Percentiles rank a stretch among this genome's conserved stretches.
phyloP scores from a whole-genome alignment of 2,113 vertebrate species.

The Kryptolebias marmoratus region DNA sequence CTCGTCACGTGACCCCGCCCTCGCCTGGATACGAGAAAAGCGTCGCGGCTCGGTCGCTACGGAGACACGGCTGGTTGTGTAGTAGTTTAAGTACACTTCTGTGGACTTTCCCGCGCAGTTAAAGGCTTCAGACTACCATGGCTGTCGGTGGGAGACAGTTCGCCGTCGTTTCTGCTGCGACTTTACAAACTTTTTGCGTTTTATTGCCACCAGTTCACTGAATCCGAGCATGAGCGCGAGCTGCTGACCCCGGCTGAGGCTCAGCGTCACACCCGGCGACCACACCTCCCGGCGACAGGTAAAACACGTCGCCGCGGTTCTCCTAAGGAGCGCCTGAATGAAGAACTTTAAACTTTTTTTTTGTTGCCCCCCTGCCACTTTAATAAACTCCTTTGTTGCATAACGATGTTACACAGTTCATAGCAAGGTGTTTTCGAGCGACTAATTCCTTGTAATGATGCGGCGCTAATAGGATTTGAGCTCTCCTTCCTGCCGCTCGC shows the following conservation, averaged over 20 bases:
- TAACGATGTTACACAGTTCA: slow-evolving; percentile 26
- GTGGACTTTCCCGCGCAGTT: slow-evolving; percentile 16
- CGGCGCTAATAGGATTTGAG: slow-evolving; percentile 80
- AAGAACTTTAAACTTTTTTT: background rate
- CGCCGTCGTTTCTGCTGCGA: background rate
- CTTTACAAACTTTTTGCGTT: slow-evolving; percentile 13
- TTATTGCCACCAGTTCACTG: slow-evolving; percentile 8
- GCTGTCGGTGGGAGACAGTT: background rate
- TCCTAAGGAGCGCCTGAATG: background rate
- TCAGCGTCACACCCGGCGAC: slow-evolving; percentile 47
- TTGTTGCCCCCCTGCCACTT: background rate
- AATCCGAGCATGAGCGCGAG: slow-evolving; percentile 52
- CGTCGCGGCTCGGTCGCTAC: slow-evolving; percentile 75
- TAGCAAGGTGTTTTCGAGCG: slow-evolving; percentile 54
- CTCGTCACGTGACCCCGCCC: slow-evolving; percentile 64
- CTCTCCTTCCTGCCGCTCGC: slow-evolving; percentile 61
- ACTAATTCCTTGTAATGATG: slow-evolving; percentile 80
- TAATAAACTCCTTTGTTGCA: slow-evolving; percentile 16
- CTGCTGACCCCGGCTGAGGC: slow-evolving; percentile 29
- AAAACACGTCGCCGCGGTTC: slow-evolving; percentile 1
- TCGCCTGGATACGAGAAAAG: slow-evolving; percentile 75
- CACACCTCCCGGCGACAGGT: slow-evolving; percentile 61
- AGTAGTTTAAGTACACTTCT: slow-evolving; percentile 7
- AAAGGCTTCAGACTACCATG: slow-evolving; percentile 29
- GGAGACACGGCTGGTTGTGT: slow-evolving; percentile 36